Evolutionary conservation across 1,140 invertebrate species (phyloP).

Genomic region (Solenopsis invicta): DNA sequence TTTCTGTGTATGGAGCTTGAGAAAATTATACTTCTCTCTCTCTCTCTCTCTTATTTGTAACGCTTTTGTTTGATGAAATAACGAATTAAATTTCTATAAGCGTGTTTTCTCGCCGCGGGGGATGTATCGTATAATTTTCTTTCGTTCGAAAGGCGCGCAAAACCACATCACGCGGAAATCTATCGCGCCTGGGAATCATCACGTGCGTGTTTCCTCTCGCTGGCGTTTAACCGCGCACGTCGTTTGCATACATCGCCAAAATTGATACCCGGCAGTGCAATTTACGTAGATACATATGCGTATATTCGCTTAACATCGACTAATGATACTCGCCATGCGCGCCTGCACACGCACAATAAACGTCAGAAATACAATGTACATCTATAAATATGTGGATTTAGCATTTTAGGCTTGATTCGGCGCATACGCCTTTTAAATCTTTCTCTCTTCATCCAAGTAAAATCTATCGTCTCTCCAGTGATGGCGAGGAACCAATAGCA

Average conservation of each 20-base stretch:
- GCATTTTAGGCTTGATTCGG: neutral
- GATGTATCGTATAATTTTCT: neutral
- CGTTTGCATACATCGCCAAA: slow-evolving; percentile 64
- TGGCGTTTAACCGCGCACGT: slow-evolving; percentile 50
- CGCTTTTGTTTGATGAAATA: neutral
- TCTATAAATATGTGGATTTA: slow-evolving; percentile 13
- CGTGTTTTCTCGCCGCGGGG: neutral
- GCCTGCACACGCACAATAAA: neutral
- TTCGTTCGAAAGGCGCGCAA: slow-evolving; percentile 25
- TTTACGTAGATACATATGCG: slow-evolving; percentile 50
- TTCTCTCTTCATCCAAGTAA: neutral
- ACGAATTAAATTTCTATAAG: slow-evolving; percentile 8
- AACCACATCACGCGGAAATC: slow-evolving; percentile 41
- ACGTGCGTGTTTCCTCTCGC: slow-evolving; percentile 46
- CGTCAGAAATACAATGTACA: neutral
- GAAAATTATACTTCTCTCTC: neutral
- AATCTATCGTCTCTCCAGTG: neutral
- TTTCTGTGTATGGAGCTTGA: too few species aligned
- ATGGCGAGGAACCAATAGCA: neutral
- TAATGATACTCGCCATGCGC: slow-evolving; percentile 50
- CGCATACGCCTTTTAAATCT: neutral
- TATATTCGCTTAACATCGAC: slow-evolving; percentile 59
- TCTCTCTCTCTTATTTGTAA: neutral
- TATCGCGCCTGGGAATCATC: slow-evolving; percentile 59
- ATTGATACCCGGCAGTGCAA: slow-evolving; percentile 61